A percentile compares a stretch with the other conserved stretches of the same genome.
phyloP scores from a whole-genome alignment of 2,797 vertebrate genomes.

The Heteromormyrus szaboi region DNA sequence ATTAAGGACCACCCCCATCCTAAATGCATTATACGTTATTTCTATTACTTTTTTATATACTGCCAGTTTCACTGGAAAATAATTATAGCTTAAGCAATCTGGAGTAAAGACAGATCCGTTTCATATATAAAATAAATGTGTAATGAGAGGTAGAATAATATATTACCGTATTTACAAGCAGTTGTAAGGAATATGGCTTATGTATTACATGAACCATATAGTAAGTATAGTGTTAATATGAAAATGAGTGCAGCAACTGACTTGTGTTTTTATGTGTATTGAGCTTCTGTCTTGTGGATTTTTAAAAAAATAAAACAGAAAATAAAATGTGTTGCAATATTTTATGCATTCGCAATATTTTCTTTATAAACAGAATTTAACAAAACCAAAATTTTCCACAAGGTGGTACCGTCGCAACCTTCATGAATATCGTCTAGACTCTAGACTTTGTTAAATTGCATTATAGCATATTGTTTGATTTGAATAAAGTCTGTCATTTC shows the following conservation, averaged over 20 bases:
- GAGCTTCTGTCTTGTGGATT: constrained; percentile 46
- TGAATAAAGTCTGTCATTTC: not conserved
- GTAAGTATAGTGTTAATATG: constrained; percentile 16
- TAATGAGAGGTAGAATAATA: constrained; percentile 10
- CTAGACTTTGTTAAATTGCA: not conserved
- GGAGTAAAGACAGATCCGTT: not conserved
- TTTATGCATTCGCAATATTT: not conserved
- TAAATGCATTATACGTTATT: not conserved
- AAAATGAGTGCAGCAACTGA: constrained; percentile 34
- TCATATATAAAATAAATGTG: not conserved
- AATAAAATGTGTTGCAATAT: not conserved
- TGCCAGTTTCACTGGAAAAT: not conserved
- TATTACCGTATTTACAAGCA: constrained; percentile 1
- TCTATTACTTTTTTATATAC: not conserved
- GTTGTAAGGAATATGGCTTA: not conserved
- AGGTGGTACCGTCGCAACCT: not conserved
- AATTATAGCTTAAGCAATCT: not conserved
- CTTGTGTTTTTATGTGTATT: constrained; percentile 49
- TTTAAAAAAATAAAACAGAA: constrained; percentile 56
- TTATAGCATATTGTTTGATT: not conserved
- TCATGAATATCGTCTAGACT: not conserved
- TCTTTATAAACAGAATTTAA: not conserved
- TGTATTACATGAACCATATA: not conserved
- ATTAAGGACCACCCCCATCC: not conserved
- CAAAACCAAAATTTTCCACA: not conserved